Evolutionary conservation across 2,113 vertebrate genomes (phyloP), one percentile per base, ranked within the genome.

Genomic region (Elachura formosa): DNA sequence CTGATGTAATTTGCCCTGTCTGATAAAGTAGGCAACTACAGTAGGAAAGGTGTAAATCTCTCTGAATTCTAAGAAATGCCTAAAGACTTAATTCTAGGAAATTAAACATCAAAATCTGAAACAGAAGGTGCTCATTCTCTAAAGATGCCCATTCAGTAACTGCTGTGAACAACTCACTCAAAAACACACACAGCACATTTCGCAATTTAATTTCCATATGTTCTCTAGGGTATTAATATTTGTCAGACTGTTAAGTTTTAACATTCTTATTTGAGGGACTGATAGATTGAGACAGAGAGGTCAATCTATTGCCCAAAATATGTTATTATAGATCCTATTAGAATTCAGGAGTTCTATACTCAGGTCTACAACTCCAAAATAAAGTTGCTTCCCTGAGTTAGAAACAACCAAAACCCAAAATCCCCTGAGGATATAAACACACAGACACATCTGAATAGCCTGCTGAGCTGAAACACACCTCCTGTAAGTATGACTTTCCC

Each of bases 211-310:
- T 71, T 72, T 81, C 36, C 48, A 2, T 43, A 51, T 1, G 1
- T 48, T 74, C 52, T 40, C 15, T 14, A 72, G 11, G 5, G 5
- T 41, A 36, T 58, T 69, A n/a, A 18, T 76, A 64, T 36, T 56
- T 83, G 12, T 36, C 80, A 56, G 20, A 72, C 23, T n/a, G 22
- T 43, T 63, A 62, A 67, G 11, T 41, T 72, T 87, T 43, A 91
- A 59, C 34, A 52, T 59, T 58, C 9, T 46, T 63, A 79, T 34
- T 29, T 79, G 71, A 73, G 6, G 20, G 58, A 89, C 23, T 71
- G 25, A 63, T 56, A 87, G 90, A 77, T 87, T 86, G 72, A 92
- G 72, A 93, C 23, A 90, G 86, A 96, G 77, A 89, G 45, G 46
- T 85, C 87, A 96, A 94, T 71, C 55, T 64, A 54, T 40, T 74